Evolutionary conservation across 2,113 vertebrate species (phyloP), one percentile per base, ranked within the genome.

Genomic region (Elgaria multicarinata): DNA sequence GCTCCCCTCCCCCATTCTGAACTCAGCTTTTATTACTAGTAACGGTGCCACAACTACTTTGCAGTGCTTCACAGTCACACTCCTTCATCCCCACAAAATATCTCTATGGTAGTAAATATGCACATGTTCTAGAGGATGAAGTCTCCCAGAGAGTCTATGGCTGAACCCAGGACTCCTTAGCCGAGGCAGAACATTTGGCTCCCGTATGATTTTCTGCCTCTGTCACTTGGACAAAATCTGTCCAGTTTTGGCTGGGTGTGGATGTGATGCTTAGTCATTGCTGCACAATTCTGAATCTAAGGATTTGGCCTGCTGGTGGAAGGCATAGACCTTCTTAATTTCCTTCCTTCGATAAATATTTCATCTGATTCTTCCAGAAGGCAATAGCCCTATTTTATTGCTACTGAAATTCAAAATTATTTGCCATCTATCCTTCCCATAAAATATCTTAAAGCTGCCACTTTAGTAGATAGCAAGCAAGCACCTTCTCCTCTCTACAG

Each of bases 211-310:
- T 58, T 42, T 87, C 86, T 72, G 22, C 39, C 26, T 1, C 22
- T 69, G 87, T 39, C 20, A 42, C 66, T 90, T 93, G 69, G 22
- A 86, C 83, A 93, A 69, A 46, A 90, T 22, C 76, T 3, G 77
- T 46, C 22, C 55, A 53, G 4, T 81, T 83, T 58, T 85, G 42
- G 44, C 46, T 83, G 88, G 84, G 50, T 89, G 91, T 92, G 80
- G 79, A 95, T 89, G 88, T 62, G 39, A 20, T 95, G 89, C 87
- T 95, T 96, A 93, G 91, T 95, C 91, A 92, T 6, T 85, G 93
- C 58, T 84, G 26, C 87, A 83, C n/a, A 91, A 80, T 82, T 87
- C 64, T 50, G 83, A 74, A 71, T 87, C 75, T 83, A 92, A 93
- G 53, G 53, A 50, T 33, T 93, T 91, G 26, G 8, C 84, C 76